Percentiles rank a stretch among this genome's conserved stretches.
These are phyloP conservation scores for Stenotaenia linearis DNA, from an alignment of 2,888 invertebrate species.

Conservation along the genomic window DNA sequence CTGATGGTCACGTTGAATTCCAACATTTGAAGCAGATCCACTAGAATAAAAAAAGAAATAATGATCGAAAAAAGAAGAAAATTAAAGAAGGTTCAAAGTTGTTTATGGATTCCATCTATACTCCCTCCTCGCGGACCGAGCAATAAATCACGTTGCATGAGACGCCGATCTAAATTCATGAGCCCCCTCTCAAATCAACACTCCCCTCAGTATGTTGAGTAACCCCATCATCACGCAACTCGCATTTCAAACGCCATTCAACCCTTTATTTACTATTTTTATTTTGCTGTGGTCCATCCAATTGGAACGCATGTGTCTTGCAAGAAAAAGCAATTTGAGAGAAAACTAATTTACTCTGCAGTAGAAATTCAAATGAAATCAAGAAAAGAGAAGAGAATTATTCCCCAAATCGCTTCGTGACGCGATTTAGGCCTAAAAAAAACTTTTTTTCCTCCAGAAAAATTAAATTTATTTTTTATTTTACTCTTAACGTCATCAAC, in stretches of 20 bases:
- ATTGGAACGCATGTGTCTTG: neutral
- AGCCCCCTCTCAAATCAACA: slow-evolving; percentile 13
- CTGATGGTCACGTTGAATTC: slow-evolving; percentile 91
- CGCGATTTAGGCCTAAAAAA: neutral
- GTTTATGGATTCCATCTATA: slow-evolving; percentile 16
- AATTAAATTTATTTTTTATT: neutral
- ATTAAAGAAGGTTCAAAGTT: neutral
- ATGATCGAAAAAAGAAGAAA: neutral
- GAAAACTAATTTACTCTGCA: neutral
- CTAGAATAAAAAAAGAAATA: slow-evolving; percentile 57
- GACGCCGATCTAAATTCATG: slow-evolving; percentile 26
- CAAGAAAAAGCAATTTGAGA: neutral
- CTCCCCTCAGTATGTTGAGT: slow-evolving; percentile 7
- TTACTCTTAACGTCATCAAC: neutral
- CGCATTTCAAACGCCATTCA: neutral
- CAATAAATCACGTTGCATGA: slow-evolving; percentile 24
- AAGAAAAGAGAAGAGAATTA: neutral
- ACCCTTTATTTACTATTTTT: neutral
- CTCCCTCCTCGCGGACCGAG: neutral
- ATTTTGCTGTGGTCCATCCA: neutral
- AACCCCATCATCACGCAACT: slow-evolving; percentile 21
- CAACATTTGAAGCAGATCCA: slow-evolving; percentile 95
- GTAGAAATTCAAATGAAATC: neutral
- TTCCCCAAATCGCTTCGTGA: neutral
- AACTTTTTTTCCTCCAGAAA: no score